Percentiles rank a stretch among this genome's conserved stretches.
phyloP scores from a whole-genome alignment of 37 sponge, comb jelly and placozoan species.

The Spongia lamella region DNA sequence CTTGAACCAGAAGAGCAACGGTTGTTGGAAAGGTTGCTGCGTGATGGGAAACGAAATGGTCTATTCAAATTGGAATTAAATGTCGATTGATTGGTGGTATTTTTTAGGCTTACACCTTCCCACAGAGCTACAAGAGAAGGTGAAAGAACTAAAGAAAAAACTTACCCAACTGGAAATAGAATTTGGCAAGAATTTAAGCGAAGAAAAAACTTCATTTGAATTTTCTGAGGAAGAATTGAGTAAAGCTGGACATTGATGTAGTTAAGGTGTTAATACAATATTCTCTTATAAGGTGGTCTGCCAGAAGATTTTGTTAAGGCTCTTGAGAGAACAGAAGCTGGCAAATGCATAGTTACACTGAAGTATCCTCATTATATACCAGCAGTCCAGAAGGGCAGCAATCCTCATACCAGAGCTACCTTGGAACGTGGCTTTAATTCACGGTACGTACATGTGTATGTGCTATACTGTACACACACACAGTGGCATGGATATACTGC shows the following conservation, averaged over 20 bases:
- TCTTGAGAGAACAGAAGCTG: constrained; percentile 19
- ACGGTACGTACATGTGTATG: constrained; percentile 4
- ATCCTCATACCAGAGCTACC: constrained; percentile 22
- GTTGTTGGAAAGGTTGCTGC: constrained; percentile 20
- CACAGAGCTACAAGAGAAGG: constrained; percentile 23
- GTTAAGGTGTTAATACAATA: too few species aligned
- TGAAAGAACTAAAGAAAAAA: constrained; percentile 43
- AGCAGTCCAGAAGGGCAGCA: constrained; percentile 12
- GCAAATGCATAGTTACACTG: constrained; percentile 33
- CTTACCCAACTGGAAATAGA: constrained; percentile 27
- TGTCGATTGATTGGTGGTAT: constrained; percentile 7
- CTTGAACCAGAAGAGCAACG: constrained; percentile 35
- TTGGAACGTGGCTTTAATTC: constrained; percentile 40
- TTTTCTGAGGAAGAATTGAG: too few species aligned
- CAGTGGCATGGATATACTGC: too few species aligned
- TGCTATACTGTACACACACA: not conserved
- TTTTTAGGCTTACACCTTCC: constrained; percentile 40
- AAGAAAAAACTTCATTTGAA: not conserved
- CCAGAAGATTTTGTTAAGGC: constrained; percentile 5
- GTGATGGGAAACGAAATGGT: constrained; percentile 47
- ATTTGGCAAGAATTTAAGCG: constrained; percentile 29
- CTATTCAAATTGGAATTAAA: not conserved
- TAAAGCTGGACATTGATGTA: too few species aligned
- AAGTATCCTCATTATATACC: constrained; percentile 55
- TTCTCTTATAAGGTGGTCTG: not conserved